phyloP scores from a whole-genome alignment of 2,113 vertebrate species.

The Nannobrachium achirus region DNA sequence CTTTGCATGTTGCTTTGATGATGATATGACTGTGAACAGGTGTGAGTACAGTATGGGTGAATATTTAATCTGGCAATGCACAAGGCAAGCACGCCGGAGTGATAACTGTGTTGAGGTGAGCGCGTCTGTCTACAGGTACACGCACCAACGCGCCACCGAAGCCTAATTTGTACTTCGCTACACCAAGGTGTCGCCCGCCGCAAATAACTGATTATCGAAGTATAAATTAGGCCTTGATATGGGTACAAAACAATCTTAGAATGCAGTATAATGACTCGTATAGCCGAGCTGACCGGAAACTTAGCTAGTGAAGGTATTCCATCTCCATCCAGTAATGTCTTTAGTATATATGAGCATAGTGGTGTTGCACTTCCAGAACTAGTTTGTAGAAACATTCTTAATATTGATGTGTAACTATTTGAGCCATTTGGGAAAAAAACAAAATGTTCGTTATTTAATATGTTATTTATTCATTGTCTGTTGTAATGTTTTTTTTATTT shows the following conservation, averaged over 20 bases:
- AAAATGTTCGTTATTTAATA: conserved; percentile 69
- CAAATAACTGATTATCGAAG: too few species aligned
- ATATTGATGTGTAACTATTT: conserved; percentile 87
- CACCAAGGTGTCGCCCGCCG: too few species aligned
- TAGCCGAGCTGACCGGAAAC: conserved; percentile 47
- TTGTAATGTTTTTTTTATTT: conserved; percentile 73
- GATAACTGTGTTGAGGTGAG: conserved; percentile 27
- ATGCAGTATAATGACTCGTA: conserved; percentile 53
- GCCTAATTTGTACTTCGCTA: too few species aligned
- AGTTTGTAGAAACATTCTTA: conserved; percentile 90
- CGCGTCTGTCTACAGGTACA: background rate
- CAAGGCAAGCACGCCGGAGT: conserved; percentile 23
- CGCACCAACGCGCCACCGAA: background rate
- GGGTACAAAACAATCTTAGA: conserved; percentile 52
- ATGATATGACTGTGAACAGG: conserved; percentile 47
- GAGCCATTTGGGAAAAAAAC: conserved; percentile 69
- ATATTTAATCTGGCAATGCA: conserved; percentile 24
- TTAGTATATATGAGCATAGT: conserved; percentile 93
- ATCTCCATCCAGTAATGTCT: conserved; percentile 73
- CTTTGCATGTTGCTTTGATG: conserved; percentile 72
- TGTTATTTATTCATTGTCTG: conserved; percentile 91
- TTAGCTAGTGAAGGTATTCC: conserved; percentile 83
- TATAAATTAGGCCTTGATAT: background rate
- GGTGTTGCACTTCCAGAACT: conserved; percentile 91
- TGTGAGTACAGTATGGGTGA: conserved; percentile 31